phyloP scores from a whole-genome alignment of 2,888 invertebrate species.

The Macrostomum cliftonense region DNA sequence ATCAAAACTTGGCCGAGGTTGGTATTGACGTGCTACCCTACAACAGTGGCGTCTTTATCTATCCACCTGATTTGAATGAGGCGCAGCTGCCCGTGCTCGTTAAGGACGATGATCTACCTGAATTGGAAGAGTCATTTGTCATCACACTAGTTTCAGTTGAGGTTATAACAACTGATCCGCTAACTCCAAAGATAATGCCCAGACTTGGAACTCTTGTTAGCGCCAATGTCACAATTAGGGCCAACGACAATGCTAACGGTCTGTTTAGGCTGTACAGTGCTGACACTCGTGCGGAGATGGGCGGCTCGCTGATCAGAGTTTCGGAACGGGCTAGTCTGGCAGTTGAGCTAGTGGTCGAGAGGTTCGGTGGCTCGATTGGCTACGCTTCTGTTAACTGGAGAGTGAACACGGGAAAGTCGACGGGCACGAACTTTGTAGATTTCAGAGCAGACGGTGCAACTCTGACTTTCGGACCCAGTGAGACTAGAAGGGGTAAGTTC shows the following conservation, averaged over 20 bases:
- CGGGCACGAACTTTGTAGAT: constrained; percentile 22
- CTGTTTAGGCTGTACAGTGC: constrained; percentile 24
- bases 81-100: constrained; percentile 21
- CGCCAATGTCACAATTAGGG: constrained; percentile 20
- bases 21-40: constrained; percentile 22
- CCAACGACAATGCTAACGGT: constrained; percentile 31
- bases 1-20: constrained; percentile 18
- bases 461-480: constrained; percentile 22
- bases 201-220: constrained; percentile 17
- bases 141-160: constrained; percentile 19
- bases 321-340: constrained; percentile 23
- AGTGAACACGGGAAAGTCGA: constrained; percentile 19
- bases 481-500: constrained; percentile 20
- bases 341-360: constrained; percentile 27
- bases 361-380: constrained; percentile 30
- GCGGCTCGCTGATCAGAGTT: constrained; percentile 19
- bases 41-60: constrained; percentile 17
- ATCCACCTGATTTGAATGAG: constrained; percentile 19
- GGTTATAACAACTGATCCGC: constrained; percentile 16
- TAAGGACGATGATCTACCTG: constrained; percentile 24
- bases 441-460: constrained; percentile 33
- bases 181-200: constrained; percentile 19
- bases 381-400: constrained; percentile 26
- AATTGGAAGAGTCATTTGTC: constrained; percentile 24
- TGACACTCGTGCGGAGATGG: constrained; percentile 18